A percentile compares a stretch with the other conserved stretches of the same genome.
phyloP scores from a whole-genome alignment of 2,797 vertebrate species.

The Geotrypetes seraphini region DNA sequence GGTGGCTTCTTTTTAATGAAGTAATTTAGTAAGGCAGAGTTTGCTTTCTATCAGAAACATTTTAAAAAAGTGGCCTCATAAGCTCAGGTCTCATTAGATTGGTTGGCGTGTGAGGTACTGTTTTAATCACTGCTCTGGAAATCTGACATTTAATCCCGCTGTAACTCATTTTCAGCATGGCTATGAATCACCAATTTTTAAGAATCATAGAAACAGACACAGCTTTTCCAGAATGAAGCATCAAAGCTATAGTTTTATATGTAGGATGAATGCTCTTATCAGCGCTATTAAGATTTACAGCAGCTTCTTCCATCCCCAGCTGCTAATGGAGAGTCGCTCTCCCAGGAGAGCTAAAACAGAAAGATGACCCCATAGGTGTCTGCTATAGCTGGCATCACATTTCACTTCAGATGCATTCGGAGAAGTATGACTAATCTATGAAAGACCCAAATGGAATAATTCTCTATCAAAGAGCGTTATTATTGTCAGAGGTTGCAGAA shows the following conservation, averaged over 20 bases:
- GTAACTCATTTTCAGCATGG: no score
- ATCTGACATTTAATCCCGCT: no score
- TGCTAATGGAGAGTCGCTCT: constrained; percentile 49
- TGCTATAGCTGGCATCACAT: constrained; percentile 43
- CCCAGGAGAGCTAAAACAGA: constrained; percentile 36
- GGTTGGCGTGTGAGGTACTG: no score
- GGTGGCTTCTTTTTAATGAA: no score
- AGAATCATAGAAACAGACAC: no score
- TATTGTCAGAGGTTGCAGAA: constrained; percentile 25
- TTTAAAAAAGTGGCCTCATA: no score
- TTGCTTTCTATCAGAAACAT: no score
- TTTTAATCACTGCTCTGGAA: no score
- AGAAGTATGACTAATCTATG: constrained; percentile 56
- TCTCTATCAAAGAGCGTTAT: constrained; percentile 30
- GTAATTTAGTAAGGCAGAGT: no score
- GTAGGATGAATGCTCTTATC: constrained; percentile 44
- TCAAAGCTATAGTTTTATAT: constrained; percentile 31
- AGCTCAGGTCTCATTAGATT: no score
- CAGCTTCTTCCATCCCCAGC: constrained; percentile 42
- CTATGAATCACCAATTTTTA: no score
- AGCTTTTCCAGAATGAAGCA: no score
- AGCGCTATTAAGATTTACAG: constrained; percentile 44
- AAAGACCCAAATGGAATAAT: constrained; percentile 39
- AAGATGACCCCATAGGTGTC: constrained; percentile 47
- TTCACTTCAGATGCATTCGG: constrained; percentile 45